Base-by-base conservation (phyloP, 2,113 vertebrate genomes). In the Charadrius vociferus region DNA sequence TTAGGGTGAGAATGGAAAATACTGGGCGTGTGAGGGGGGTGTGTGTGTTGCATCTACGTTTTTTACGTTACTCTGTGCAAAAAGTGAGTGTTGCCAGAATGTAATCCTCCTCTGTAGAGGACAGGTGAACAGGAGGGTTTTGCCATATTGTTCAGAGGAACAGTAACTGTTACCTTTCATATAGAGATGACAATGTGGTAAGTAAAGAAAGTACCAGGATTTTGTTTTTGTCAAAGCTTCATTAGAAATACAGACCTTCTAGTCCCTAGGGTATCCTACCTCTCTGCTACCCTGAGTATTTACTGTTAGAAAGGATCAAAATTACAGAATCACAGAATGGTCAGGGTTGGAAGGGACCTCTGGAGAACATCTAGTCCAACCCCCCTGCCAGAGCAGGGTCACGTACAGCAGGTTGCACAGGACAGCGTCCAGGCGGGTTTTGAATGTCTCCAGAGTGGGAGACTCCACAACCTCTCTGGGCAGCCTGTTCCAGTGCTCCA, bases 21-120 rank as follows among this genome's bases (percentile, higher is more conserved):
- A 2, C 5, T 8, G 19, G 4, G 34, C 6, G 5, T n/a, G n/a
- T n/a, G 24, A 36, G 4, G 9, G 4, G 5, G 3, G 22, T 24
- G 24, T 24, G 36, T 29, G 19, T 43, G 29, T 13, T 45, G 10
- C 68, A 5, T 36, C 24, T 49, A 11, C 23, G 26, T 71, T 3
- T 80, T 63, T 66, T n/a, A 37, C 71, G 19, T 75, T 66, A 11
- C 9, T 56, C 21, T 34, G 34, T 10, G n/a, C 4, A 21, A 32
- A 58, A 58, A 32, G 20, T 1, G 14, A 86, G 22, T 7, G 27
- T 39, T 52, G 62, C 27, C 30, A 21, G 75, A 45, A 70, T 52
- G 32, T n/a, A 32, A 37, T 73, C 49, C 8, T n/a, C 36, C n/a
- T 50, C 37, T 19, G 22, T 37, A 45, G 68, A 56, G 47, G 26